Percentiles rank a stretch among this genome's conserved stretches.
Evolutionary conservation across 1,140 invertebrate genomes (phyloP).

Genomic region (Drosophila nigromelanica): DNA sequence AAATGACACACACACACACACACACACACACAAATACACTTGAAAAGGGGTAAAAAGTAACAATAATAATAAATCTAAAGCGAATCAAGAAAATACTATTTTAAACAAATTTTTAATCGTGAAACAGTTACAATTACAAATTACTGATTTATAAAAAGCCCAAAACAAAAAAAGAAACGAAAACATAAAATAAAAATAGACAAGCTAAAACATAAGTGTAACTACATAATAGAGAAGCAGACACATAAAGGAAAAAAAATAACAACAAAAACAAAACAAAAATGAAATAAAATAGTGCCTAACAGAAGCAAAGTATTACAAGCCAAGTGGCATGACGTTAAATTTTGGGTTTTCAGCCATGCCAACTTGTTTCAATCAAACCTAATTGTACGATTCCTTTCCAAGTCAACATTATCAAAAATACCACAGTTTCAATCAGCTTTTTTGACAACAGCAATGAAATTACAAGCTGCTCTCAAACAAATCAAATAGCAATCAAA

Average conservation of each 20-base stretch:
- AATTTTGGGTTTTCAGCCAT: not conserved
- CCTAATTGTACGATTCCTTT: conserved; percentile 18
- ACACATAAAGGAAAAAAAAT: conserved; percentile 14
- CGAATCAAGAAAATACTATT: conserved; percentile 27
- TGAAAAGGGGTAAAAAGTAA: conserved; percentile 38
- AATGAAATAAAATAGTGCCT: conserved; percentile 67
- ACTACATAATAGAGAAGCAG: conserved; percentile 14
- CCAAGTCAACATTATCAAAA: conserved; percentile 10
- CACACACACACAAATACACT: no score
- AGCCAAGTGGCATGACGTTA: conserved; percentile 20
- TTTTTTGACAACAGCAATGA: not conserved
- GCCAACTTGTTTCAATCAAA: conserved; percentile 18
- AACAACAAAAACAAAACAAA: conserved; percentile 9
- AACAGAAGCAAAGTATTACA: conserved; percentile 68
- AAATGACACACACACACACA: conserved; percentile 36
- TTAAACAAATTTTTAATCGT: conserved; percentile 38
- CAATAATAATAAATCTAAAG: conserved; percentile 46
- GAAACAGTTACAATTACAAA: conserved; percentile 30
- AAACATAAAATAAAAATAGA: conserved; percentile 7
- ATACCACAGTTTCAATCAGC: conserved; percentile 1
- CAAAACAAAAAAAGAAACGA: not conserved
- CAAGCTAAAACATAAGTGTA: conserved; percentile 12
- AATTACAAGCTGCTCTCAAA: not conserved
- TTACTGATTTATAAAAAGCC: conserved; percentile 11
- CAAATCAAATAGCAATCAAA: not conserved